Base-by-base conservation (phyloP, 1,140 invertebrate species). In the Carposina sasakii region DNA sequence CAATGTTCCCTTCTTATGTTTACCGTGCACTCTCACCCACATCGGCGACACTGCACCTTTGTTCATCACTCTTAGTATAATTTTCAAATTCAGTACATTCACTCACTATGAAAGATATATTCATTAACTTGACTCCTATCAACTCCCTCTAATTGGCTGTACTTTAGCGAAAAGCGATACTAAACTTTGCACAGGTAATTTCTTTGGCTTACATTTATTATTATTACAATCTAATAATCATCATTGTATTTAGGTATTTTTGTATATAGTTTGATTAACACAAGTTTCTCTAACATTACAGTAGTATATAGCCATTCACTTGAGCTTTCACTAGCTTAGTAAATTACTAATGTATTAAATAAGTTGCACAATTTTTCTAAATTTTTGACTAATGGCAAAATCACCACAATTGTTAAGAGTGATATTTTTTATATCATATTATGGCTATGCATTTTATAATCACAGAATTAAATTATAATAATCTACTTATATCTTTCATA, bases 311-410 rank as follows among this genome's bases (percentile, higher is more conserved):
- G 52, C 53, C 43, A 42, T 44, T 47, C 58, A 67, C 60, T 60
- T 62, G 52, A 60, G 67, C 67, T 66, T 68, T 56, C 31, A 68
- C 61, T 63, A 68, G 73, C 63, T 66, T 78, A 63, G 67, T 60
- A 63, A 26, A 64, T 59, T 39, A 62, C 48, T 52, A 55, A 64
- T 46, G 53, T 58, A 58, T 51, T 60, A 41, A 50, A 58, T 36
- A 47, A 41, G 30, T 10, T 52, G 63, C 54, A 74, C 59, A 54
- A 28, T 15, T 71, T 61, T 64, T 67, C 61, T 52, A 62, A 74
- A 73, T 63, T 81, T 81, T 82, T 78, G 67, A 82, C 78, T 82
- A 81, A 78, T 82, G 78, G 78, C 78, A 82, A 82, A 78, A 74
- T 73, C 76, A 67, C 68, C 75, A 81, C 78, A 82, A 82, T 82